Percentiles rank a stretch among this genome's conserved stretches.
These are phyloP conservation scores for Brienomyrus longianalis DNA, from an alignment of 2,113 vertebrate species.

Conservation along the genomic window DNA sequence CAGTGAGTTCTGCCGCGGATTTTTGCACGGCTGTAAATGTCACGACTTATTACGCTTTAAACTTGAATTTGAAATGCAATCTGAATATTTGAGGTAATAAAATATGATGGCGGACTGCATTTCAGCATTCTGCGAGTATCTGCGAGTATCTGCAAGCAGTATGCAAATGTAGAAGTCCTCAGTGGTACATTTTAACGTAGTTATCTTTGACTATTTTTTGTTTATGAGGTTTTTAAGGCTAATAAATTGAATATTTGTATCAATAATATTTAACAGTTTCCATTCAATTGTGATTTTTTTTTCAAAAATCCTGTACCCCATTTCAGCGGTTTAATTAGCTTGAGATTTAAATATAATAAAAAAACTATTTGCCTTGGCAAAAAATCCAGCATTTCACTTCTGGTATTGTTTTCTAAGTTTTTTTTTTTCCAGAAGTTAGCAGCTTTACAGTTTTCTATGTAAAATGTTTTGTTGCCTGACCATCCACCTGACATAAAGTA, in stretches of 20 bases:
- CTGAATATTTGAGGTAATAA: constrained; percentile 10
- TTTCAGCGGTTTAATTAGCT: neutral
- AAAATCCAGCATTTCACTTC: neutral
- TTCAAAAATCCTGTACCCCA: neutral
- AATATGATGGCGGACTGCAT: neutral
- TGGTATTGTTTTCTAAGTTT: neutral
- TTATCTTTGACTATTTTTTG: constrained; percentile 1
- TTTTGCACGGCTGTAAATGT: neutral
- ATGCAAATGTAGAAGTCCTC: neutral
- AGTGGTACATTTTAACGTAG: neutral
- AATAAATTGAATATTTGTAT: constrained; percentile 22
- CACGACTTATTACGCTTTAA: neutral
- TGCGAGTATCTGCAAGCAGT: neutral
- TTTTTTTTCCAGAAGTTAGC: neutral
- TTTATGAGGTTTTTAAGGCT: constrained; percentile 17
- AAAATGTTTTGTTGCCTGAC: neutral
- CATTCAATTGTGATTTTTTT: neutral
- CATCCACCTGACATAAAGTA: neutral
- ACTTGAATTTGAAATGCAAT: neutral
- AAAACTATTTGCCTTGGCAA: neutral
- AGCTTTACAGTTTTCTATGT: neutral
- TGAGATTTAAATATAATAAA: constrained; percentile 8
- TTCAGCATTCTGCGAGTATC: neutral
- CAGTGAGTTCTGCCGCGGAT: neutral
- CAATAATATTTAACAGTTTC: neutral